Evolutionary conservation across 2,797 vertebrate species (phyloP).

Genomic region (Phrynocephalus vlangalii): DNA sequence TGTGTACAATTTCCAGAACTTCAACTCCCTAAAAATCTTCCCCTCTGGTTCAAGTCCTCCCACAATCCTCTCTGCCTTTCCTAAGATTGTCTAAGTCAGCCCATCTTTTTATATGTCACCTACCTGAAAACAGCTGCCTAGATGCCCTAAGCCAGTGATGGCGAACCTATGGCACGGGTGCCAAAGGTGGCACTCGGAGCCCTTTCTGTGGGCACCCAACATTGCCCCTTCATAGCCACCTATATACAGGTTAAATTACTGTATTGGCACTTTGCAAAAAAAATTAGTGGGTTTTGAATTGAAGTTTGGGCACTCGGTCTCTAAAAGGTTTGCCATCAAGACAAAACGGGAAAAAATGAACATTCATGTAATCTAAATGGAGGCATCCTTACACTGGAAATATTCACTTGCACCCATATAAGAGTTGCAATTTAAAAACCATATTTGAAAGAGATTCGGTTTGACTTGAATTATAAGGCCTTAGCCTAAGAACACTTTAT

Average conservation of each 20-base stretch:
- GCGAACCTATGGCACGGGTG: no score
- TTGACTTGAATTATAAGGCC: neutral
- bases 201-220: no score
- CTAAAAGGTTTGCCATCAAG: neutral
- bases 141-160: no score
- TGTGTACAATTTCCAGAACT: neutral
- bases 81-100: no score
- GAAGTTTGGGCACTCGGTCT: no score
- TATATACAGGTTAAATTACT: no score
- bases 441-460: neutral
- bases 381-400: neutral
- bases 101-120: neutral
- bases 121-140: no score
- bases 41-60: neutral
- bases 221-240: no score
- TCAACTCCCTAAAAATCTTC: neutral
- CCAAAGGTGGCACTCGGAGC: no score
- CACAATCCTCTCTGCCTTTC: neutral
- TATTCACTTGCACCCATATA: neutral
- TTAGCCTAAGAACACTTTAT: neutral
- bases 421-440: neutral
- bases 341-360: neutral
- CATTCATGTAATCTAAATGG: neutral
- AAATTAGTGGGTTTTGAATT: no score
- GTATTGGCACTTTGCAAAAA: no score